phyloP scores from a whole-genome alignment of 2,113 vertebrate species.

The Scortum barcoo region DNA sequence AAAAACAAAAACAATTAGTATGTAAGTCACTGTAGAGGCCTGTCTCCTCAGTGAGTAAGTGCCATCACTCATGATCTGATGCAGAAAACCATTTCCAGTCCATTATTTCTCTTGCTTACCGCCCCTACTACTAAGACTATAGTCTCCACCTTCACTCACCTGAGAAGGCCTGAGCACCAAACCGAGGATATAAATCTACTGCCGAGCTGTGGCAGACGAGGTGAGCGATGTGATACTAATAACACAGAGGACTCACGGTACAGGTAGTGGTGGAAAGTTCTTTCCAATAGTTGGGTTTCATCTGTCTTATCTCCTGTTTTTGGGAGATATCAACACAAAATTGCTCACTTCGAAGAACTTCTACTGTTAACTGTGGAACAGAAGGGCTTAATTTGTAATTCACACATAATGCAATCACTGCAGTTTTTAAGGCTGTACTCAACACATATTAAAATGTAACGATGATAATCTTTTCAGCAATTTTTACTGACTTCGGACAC shows the following conservation, averaged over 20 bases:
- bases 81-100: slow-evolving; percentile 66
- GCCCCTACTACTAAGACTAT: slow-evolving; percentile 50
- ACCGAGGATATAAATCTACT: slow-evolving; percentile 74
- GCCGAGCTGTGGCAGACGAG: slow-evolving; percentile 60
- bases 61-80: slow-evolving; percentile 67
- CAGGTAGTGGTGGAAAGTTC: slow-evolving; percentile 38
- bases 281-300: slow-evolving; percentile 47
- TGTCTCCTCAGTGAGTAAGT: slow-evolving; percentile 51
- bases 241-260: slow-evolving; percentile 52
- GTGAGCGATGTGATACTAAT: slow-evolving; percentile 68
- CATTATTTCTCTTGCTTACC: slow-evolving; percentile 65
- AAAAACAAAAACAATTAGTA: slow-evolving; percentile 24
- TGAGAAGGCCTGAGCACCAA: slow-evolving; percentile 59
- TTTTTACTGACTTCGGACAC: neutral
- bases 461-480: neutral
- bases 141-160: slow-evolving; percentile 59
- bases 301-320: slow-evolving; percentile 54
- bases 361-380: neutral
- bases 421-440: neutral
- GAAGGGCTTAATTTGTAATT: neutral
- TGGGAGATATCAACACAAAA: slow-evolving; percentile 31
- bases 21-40: slow-evolving; percentile 35
- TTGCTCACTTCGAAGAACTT: slow-evolving; percentile 28
- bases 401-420: neutral
- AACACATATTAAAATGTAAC: neutral